Base-by-base conservation (phyloP, 1,140 invertebrate species). In the Asbolus verrucosus region DNA sequence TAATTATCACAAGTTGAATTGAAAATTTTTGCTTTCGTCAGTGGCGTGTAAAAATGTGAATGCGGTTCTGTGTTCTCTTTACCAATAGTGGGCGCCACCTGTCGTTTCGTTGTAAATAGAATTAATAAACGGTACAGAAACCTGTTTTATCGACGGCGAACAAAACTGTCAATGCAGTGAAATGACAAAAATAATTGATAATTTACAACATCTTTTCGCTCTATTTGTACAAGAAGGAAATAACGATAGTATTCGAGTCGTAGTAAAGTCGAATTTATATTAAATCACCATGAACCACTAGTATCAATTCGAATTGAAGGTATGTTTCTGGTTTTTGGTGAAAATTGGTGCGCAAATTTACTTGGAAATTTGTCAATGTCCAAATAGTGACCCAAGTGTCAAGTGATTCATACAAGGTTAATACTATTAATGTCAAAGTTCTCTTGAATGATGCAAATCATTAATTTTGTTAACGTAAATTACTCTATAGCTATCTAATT, bases 381-480 rank as follows among this genome's bases (percentile, higher is more conserved):
- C 61, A 63, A 63, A 39, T 39, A 41, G 14, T 70, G 60, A 60
- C 71, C 60, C 50, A 70, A 36, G 60, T 74, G 69, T 75, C 69
- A 72, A 73, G 70, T 73, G 71, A 75, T 62, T 70, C 67, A 72
- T 59, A 59, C 65, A 71, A 67, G 72, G 66, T 76, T 73, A 70
- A 73, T 67, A 60, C 46, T 71, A 71, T 73, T 65, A 70, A 67
- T 71, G 73, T 75, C 69, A 69, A 72, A 73, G 65, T 76, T 71
- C 46, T 68, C 43, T 3, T 30, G 63, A 66, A 65, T 72, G 70
- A 38, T 39, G 69, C 54, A 73, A 67, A 54, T 54, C 46, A 54
- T 24, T 54, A 54, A 54, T 54, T 54, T 54, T n/a, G 9, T 27
- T 13, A 54, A 54, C 46, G 46, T 21, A 31, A 54, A 54, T 24